Percentiles rank a stretch among this genome's conserved stretches.
These are phyloP conservation scores for Heteromyza rotundicornis DNA, from an alignment of 2,888 invertebrate species.

Conservation along the genomic window DNA sequence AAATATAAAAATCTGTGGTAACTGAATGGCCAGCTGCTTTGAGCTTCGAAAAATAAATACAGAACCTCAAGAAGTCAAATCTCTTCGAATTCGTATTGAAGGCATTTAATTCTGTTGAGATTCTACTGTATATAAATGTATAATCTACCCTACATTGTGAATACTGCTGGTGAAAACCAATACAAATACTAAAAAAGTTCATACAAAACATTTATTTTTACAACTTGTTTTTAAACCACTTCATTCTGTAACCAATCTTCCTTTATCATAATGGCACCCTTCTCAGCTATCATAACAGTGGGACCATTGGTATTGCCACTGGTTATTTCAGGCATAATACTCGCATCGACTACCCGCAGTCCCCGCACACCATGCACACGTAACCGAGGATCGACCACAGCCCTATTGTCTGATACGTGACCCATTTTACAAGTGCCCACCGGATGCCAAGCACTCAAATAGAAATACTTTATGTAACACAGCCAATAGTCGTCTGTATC, in stretches of 20 bases:
- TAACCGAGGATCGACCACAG: conserved; percentile 66
- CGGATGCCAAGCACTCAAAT: conserved; percentile 70
- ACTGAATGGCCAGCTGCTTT: too few relatives aligned
- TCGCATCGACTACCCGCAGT: conserved; percentile 83
- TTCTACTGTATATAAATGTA: too few relatives aligned
- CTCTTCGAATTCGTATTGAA: too few relatives aligned
- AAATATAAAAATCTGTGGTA: too few relatives aligned
- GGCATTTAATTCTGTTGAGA: too few relatives aligned
- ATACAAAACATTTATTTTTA: too few relatives aligned
- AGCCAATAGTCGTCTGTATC: conserved; percentile 65
- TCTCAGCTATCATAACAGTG: conserved; percentile 86
- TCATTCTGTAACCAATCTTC: conserved; percentile 30
- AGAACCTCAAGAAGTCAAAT: too few relatives aligned
- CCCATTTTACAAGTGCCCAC: conserved; percentile 77
- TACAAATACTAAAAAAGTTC: too few relatives aligned
- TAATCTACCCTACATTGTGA: too few relatives aligned
- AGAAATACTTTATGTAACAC: conserved; percentile 67
- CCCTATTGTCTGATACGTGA: conserved; percentile 54
- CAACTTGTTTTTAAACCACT: too few relatives aligned
- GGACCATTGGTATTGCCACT: conserved; percentile 86
- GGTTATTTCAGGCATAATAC: conserved; percentile 80
- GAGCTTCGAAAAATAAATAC: too few relatives aligned
- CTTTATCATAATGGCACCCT: conserved; percentile 69
- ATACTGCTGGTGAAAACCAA: too few relatives aligned
- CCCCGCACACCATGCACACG: conserved; percentile 67